Conservation (phyloP, 2,797 vertebrate species). For the Liparis tanakae region DNA sequence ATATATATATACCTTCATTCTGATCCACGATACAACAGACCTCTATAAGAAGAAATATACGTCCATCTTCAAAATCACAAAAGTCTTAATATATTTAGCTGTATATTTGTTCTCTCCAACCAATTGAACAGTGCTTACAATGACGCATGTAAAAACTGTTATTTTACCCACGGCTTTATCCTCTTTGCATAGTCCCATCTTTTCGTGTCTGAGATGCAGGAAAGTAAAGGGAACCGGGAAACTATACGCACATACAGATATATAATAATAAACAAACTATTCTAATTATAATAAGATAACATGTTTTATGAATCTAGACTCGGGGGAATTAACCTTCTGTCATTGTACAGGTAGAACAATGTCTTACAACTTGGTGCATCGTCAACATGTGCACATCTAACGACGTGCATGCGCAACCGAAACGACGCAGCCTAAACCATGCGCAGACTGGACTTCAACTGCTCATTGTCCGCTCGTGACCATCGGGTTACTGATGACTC, state of each 20-base stretch:
- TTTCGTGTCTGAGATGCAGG: neutral
- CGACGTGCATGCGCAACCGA: neutral
- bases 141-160: neutral
- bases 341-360: neutral
- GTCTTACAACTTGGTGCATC: neutral
- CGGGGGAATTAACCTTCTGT: neutral
- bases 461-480: neutral
- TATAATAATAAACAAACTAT: too few relatives aligned
- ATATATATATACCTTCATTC: neutral
- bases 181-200: neutral
- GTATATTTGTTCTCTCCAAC: neutral
- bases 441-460: constrained; percentile 18
- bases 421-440: neutral
- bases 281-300: too few relatives aligned
- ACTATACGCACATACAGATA: neutral
- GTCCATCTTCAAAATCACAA: neutral
- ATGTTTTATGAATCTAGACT: neutral
- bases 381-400: neutral
- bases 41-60: neutral
- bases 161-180: neutral
- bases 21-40: neutral
- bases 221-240: neutral
- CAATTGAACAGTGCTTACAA: neutral
- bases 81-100: neutral
- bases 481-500: constrained; percentile 48